These are phyloP conservation scores for Lepidurus packardi DNA, from an alignment of 1,140 invertebrate species.

Conservation along the genomic window DNA sequence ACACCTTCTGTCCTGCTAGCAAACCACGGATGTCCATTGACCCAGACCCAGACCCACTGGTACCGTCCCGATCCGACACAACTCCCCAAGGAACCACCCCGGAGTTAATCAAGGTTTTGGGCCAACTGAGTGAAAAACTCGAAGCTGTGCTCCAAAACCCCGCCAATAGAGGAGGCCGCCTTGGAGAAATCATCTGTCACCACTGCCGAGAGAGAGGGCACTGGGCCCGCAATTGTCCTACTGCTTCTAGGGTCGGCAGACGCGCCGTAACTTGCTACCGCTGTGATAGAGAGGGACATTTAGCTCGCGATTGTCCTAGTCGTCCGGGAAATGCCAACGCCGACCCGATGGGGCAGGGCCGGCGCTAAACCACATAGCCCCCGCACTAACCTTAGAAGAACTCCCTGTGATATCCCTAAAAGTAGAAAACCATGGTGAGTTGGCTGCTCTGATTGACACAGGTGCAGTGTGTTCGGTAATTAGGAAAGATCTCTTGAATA, in stretches of 20 bases:
- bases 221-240: background rate
- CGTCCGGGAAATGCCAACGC: slow-evolving; percentile 29
- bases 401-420: background rate
- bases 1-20: background rate
- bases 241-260: background rate
- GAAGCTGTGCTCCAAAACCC: background rate
- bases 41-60: background rate
- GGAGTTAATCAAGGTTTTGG: background rate
- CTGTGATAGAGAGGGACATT: slow-evolving; percentile 82
- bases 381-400: background rate
- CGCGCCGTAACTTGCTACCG: slow-evolving; percentile 61
- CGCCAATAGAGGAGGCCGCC: background rate
- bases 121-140: background rate
- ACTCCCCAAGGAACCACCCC: background rate
- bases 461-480: background rate
- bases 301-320: slow-evolving; percentile 76
- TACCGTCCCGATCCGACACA: background rate
- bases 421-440: background rate
- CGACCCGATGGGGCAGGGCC: slow-evolving; percentile 17
- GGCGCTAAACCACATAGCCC: background rate
- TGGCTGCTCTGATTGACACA: background rate
- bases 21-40: background rate
- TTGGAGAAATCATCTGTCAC: background rate
- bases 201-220: background rate
- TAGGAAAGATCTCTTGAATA: background rate